phyloP scores from a whole-genome alignment of 1,140 invertebrate species.

The Ostrea denselamellosa region DNA sequence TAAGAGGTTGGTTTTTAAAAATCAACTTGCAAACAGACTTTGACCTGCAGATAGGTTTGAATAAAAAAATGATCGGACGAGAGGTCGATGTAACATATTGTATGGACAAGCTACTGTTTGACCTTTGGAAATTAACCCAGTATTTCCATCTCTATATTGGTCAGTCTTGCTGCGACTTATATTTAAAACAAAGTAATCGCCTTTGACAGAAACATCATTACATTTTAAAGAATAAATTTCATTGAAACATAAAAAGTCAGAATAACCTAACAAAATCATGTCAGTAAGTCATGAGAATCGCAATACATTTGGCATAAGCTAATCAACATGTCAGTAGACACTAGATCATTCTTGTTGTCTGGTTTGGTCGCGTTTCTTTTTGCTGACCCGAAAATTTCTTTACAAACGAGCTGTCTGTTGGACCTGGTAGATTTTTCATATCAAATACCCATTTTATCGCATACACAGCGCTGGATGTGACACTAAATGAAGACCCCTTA shows the following conservation, averaged over 20 bases:
- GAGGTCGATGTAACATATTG: too few relatives aligned
- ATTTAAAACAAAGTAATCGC: conserved; percentile 8
- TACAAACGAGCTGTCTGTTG: background rate
- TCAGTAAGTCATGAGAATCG: too few relatives aligned
- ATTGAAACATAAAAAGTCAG: background rate
- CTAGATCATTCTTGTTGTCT: too few relatives aligned
- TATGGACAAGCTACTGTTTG: background rate
- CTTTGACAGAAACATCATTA: conserved; percentile 16
- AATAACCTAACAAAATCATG: too few relatives aligned
- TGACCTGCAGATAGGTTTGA: too few relatives aligned
- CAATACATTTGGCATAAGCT: too few relatives aligned
- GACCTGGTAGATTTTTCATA: background rate
- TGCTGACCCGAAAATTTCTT: too few relatives aligned
- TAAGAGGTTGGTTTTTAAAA: too few relatives aligned
- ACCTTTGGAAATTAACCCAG: conserved; percentile 2
- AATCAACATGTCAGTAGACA: too few relatives aligned
- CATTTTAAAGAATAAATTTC: background rate
- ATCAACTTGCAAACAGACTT: too few relatives aligned
- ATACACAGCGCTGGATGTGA: conserved; percentile 40
- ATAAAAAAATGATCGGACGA: too few relatives aligned
- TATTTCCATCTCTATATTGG: conserved; percentile 6
- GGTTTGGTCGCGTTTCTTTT: too few relatives aligned
- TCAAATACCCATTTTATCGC: conserved; percentile 50
- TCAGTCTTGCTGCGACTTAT: conserved; percentile 16
- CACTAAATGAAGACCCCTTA: background rate